Conservation (phyloP, 2,888 invertebrate genomes). For the Temnothorax ravouxi region DNA sequence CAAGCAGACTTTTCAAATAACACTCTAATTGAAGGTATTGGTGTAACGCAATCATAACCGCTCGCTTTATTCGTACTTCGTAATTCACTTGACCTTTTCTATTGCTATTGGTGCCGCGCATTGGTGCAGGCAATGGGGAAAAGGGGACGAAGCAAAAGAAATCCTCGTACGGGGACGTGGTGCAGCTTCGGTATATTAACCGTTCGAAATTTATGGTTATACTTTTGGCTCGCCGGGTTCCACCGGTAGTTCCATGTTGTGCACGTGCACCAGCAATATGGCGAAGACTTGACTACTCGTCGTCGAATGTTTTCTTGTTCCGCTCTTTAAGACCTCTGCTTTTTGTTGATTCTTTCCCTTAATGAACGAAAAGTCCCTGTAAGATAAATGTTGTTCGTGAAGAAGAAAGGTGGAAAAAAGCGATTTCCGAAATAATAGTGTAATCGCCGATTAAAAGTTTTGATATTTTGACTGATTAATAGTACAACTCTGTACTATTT, state of each 20-base stretch:
- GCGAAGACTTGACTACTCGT: constrained; percentile 32
- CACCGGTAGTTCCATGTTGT: constrained; percentile 74
- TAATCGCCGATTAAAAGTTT: not conserved
- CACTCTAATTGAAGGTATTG: not conserved
- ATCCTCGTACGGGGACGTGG: constrained; percentile 21
- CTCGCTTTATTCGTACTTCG: constrained; percentile 27
- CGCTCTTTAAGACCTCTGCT: constrained; percentile 26
- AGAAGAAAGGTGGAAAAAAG: no score
- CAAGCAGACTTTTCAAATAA: constrained; percentile 20
- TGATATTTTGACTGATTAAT: not conserved
- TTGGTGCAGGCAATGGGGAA: constrained; percentile 13
- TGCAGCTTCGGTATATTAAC: constrained; percentile 78
- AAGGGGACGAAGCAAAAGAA: constrained; percentile 27
- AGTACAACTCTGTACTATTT: not conserved
- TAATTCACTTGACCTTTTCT: constrained; percentile 32
- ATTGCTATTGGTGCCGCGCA: constrained; percentile 13
- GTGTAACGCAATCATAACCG: constrained; percentile 12
- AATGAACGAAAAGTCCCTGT: constrained; percentile 72
- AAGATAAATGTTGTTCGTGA: not conserved
- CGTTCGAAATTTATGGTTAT: constrained; percentile 80
- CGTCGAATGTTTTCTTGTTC: constrained; percentile 25
- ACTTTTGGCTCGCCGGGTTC: constrained; percentile 73
- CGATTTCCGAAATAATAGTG: not conserved
- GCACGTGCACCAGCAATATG: constrained; percentile 55
- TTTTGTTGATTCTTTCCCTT: constrained; percentile 61